Percentiles rank a stretch among this genome's conserved stretches.
Conservation (phyloP, 2,888 invertebrate species). For the Nomada ferruginata region DNA sequence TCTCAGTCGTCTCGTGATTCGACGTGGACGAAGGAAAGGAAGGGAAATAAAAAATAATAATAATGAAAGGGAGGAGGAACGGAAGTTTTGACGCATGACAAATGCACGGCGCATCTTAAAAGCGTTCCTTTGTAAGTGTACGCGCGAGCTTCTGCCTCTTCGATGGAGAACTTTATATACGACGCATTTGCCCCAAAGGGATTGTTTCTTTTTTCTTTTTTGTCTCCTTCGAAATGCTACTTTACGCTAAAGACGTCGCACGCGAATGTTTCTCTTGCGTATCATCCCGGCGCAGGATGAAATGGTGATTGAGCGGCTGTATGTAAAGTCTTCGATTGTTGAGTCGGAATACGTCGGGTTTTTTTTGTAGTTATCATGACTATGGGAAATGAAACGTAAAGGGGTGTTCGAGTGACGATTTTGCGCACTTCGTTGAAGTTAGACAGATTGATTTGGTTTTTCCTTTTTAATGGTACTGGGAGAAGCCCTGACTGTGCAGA, state of each 20-base stretch:
- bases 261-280: slow-evolving; percentile 18
- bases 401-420: not conserved
- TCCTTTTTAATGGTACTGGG: not conserved
- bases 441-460: not conserved
- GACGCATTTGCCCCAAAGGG: not conserved
- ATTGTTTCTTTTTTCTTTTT: slow-evolving; percentile 13
- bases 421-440: not conserved
- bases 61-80: not conserved
- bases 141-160: slow-evolving; percentile 10
- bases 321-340: not conserved
- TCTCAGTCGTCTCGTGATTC: slow-evolving; percentile 72
- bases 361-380: not conserved
- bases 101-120: slow-evolving; percentile 43
- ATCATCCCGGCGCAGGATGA: not conserved
- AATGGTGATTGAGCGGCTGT: not conserved
- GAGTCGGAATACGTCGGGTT: too few relatives aligned
- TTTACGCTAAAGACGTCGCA: not conserved
- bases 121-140: slow-evolving; percentile 22
- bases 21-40: not conserved
- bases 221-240: slow-evolving; percentile 8
- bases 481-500: slow-evolving; percentile 37
- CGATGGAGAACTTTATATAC: slow-evolving; percentile 8
- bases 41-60: not conserved
- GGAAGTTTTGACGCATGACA: slow-evolving; percentile 43
- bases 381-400: not conserved